phyloP scores from a whole-genome alignment of 2,797 vertebrate genomes.

The Phrynocephalus guinanensis region DNA sequence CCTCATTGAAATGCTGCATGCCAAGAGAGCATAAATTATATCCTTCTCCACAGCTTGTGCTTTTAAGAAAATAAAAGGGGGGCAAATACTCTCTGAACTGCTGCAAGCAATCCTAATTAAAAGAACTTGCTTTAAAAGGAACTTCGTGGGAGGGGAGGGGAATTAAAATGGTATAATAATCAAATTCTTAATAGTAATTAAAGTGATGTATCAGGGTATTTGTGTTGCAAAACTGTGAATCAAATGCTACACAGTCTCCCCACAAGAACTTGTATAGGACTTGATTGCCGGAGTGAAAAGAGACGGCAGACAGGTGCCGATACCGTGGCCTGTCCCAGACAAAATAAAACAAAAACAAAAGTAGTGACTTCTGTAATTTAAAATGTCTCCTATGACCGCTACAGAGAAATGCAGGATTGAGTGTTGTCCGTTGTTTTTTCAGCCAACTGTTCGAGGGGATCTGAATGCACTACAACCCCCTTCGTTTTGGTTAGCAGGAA shows the following conservation, averaged over 20 bases:
- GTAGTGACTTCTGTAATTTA: slow-evolving; percentile 66
- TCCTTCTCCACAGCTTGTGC: slow-evolving; percentile 63
- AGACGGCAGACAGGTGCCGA: slow-evolving; percentile 59
- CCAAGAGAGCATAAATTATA: slow-evolving; percentile 90
- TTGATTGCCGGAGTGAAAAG: slow-evolving; percentile 51
- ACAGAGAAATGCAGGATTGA: slow-evolving; percentile 63
- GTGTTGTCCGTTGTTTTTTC: slow-evolving; percentile 32
- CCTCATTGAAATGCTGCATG: slow-evolving; percentile 99
- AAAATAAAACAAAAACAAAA: slow-evolving; percentile 39
- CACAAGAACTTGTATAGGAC: slow-evolving; percentile 72
- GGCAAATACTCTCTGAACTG: slow-evolving; percentile 71
- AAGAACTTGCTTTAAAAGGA: slow-evolving; percentile 70
- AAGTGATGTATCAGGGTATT: slow-evolving; percentile 85
- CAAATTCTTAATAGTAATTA: slow-evolving; percentile 80
- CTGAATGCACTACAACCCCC: slow-evolving; percentile 61
- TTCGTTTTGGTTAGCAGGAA: slow-evolving; percentile 57
- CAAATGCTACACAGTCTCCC: slow-evolving; percentile 72
- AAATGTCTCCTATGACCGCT: slow-evolving; percentile 65
- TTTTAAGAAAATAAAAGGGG: slow-evolving; percentile 59
- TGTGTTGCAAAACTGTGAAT: slow-evolving; percentile 84
- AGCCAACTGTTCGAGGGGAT: slow-evolving; percentile 51
- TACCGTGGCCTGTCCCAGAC: slow-evolving; percentile 31
- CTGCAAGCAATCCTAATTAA: slow-evolving; percentile 74
- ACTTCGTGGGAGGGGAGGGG: slow-evolving; percentile 58
- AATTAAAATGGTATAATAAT: slow-evolving; percentile 77